Conservation (phyloP, 1,140 invertebrate genomes). For the Heliothis virescens region DNA sequence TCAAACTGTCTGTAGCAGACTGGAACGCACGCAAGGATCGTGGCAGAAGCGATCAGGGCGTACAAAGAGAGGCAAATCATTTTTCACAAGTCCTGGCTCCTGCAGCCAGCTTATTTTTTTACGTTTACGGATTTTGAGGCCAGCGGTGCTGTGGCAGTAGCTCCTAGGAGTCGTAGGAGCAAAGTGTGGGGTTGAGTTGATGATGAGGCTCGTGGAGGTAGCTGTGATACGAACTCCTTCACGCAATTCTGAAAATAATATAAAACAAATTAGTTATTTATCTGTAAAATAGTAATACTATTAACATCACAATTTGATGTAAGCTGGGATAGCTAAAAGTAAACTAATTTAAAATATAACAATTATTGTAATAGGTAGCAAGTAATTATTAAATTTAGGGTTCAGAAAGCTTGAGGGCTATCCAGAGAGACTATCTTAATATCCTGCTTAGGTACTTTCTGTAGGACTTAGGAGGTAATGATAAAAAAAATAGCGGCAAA, state of each 20-base stretch:
- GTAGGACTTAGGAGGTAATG: no score
- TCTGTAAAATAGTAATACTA: no score
- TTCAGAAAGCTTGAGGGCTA: no score
- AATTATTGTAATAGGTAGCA: no score
- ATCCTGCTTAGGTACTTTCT: no score
- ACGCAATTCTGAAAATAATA: background rate
- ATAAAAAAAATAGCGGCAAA: no score
- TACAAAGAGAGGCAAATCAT: slow-evolving; percentile 83
- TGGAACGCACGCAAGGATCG: slow-evolving; percentile 76
- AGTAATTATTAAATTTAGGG: no score
- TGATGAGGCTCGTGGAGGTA: background rate
- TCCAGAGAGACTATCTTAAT: no score
- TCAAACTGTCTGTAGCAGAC: slow-evolving; percentile 75
- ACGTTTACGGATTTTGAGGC: background rate
- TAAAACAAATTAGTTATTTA: no score
- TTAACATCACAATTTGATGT: no score
- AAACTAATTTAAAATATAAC: no score
- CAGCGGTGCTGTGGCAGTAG: background rate
- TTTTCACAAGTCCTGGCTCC: slow-evolving; percentile 53
- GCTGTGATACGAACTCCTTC: background rate
- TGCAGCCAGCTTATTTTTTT: slow-evolving; percentile 28
- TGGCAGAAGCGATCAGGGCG: slow-evolving; percentile 75
- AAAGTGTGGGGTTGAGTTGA: background rate
- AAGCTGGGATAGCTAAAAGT: no score
- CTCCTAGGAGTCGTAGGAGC: background rate